Evolutionary conservation across 2,888 invertebrate species (phyloP), one percentile per base, ranked within the genome.

Genomic region (Drosophila mercatorum): DNA sequence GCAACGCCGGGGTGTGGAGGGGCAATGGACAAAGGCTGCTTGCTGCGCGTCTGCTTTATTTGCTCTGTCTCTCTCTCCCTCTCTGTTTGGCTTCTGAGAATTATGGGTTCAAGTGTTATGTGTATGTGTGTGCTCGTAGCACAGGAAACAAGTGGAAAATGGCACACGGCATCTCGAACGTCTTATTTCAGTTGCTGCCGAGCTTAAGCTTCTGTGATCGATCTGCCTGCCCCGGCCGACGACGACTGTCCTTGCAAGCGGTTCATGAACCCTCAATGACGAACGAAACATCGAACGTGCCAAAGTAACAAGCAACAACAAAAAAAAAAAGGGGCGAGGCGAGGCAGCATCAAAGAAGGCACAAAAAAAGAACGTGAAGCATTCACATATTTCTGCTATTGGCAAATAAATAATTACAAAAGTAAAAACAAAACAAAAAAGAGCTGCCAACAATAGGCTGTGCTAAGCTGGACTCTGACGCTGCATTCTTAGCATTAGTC

Each of bases 191-290:
- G 62, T 80, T 79, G 75, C 70, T 79, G 69, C 68, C 68, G 17
- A 76, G 67, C 57, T 78, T 71, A 78, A 75, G 68, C 75, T 71
- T 52, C 71, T 60, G 80, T 82, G 88, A 84, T 84, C 88, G 78
- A 88, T 88, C 77, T 77, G 66, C 57, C 36, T 38, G 55, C 10
- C 34, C 34, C 10, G 52, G 52, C 41, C 52, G 79, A 66, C 52
- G 79, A 66, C 52, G 79, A 66, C 74, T 88, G 85, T 85, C 85
- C 85, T 85, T 85, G 85, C 84, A 72, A 68, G 84, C 88, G 89
- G 85, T 88, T 88, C 87, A 88, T 85, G 81, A 85, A 85, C 85
- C 71, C 64, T 64, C 68, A 58, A 80, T 84, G 75, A 75, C 80
- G 77, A 75, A 68, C 83, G 68, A 82, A 68, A 77, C 71, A 70